phyloP scores from a whole-genome alignment of 2,888 invertebrate genomes.

The Acrocera orbiculus region DNA sequence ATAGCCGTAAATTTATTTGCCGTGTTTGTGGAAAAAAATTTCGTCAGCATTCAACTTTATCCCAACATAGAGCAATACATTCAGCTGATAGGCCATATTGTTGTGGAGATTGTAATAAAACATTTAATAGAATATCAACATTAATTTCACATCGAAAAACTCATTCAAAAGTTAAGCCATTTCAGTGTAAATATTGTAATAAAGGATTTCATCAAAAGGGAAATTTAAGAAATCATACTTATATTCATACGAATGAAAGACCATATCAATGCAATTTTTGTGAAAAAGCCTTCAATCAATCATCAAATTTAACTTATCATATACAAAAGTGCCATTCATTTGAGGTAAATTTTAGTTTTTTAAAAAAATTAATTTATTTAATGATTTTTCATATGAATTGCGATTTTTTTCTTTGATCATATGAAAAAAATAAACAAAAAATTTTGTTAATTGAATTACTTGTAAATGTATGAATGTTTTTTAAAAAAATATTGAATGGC shows the following conservation, averaged over 20 bases:
- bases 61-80: conserved; percentile 62
- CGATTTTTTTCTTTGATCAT: too few relatives aligned
- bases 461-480: too few relatives aligned
- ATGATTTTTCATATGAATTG: too few relatives aligned
- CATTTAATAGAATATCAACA: conserved; percentile 63
- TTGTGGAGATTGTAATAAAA: conserved; percentile 58
- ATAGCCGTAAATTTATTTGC: conserved; percentile 59
- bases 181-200: conserved; percentile 53
- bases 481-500: too few relatives aligned
- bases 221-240: conserved; percentile 59
- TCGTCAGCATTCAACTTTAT: conserved; percentile 54
- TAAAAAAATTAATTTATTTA: not conserved
- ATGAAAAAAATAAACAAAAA: too few relatives aligned
- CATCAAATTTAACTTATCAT: conserved; percentile 63
- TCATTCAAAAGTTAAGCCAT: conserved; percentile 55
- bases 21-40: conserved; percentile 56
- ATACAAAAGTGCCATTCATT: conserved; percentile 26
- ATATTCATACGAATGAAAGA: conserved; percentile 60
- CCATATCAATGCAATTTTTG: conserved; percentile 61
- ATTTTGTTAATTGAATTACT: too few relatives aligned
- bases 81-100: conserved; percentile 55
- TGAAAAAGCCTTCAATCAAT: conserved; percentile 61
- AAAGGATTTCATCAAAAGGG: conserved; percentile 72
- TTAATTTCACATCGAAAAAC: conserved; percentile 63
- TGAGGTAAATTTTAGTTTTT: conserved; percentile 4